A percentile compares a stretch with the other conserved stretches of the same genome.
Evolutionary conservation across 2,113 vertebrate genomes (phyloP).

Genomic region (Petrocephalus microphthalmus): DNA sequence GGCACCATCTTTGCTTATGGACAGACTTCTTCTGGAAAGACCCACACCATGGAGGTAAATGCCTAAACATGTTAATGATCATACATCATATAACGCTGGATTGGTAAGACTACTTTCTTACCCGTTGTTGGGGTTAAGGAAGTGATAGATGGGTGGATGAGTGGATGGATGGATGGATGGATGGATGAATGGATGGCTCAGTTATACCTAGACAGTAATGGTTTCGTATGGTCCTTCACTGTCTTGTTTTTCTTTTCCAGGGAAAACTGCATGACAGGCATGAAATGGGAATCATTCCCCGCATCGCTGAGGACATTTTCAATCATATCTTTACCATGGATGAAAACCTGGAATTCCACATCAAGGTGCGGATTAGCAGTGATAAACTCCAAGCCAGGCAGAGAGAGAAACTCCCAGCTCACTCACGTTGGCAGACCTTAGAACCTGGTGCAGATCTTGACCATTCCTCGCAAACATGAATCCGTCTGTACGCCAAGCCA

Average conservation of each 20-base stretch:
- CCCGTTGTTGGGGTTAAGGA: not conserved
- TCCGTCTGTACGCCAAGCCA: not conserved
- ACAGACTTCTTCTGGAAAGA: slow-evolving; percentile 89
- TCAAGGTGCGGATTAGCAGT: slow-evolving; percentile 65
- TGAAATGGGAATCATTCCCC: slow-evolving; percentile 88
- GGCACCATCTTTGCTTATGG: slow-evolving; percentile 93
- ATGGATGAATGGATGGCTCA: slow-evolving; percentile 20
- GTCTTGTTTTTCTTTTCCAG: slow-evolving; percentile 47
- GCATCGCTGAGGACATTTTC: slow-evolving; percentile 88
- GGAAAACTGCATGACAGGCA: slow-evolving; percentile 82
- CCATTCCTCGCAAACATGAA: not conserved
- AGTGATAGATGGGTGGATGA: not conserved
- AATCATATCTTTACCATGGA: slow-evolving; percentile 92
- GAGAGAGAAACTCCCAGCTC: not conserved
- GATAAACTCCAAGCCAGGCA: not conserved
- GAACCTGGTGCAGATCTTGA: not conserved
- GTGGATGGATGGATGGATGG: too few relatives aligned
- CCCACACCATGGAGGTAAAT: slow-evolving; percentile 88
- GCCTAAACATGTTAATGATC: not conserved
- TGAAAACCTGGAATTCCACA: slow-evolving; percentile 90
- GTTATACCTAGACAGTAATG: not conserved
- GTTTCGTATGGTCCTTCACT: not conserved
- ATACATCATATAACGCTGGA: not conserved
- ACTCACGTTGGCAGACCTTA: not conserved
- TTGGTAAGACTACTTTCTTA: not conserved